Percentiles rank a stretch among this genome's conserved stretches.
These are phyloP conservation scores for Philereme transversata DNA, from an alignment of 2,888 invertebrate genomes.

Conservation along the genomic window DNA sequence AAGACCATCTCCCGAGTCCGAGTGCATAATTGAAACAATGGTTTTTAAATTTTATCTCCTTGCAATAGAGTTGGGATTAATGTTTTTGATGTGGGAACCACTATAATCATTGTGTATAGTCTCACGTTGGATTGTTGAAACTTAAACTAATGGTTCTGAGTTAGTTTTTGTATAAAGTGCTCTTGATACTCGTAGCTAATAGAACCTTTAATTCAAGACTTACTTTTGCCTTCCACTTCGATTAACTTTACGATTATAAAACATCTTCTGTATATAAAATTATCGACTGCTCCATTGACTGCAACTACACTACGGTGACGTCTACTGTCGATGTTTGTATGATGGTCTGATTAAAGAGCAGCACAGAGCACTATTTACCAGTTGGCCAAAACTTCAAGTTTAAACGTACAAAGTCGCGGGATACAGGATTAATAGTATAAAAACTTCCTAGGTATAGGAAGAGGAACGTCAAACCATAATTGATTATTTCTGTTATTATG, in stretches of 20 bases:
- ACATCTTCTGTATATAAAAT: too few relatives aligned
- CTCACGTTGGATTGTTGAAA: slow-evolving; percentile 9
- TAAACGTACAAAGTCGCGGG: too few relatives aligned
- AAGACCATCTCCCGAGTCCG: not conserved
- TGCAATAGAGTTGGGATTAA: slow-evolving; percentile 13
- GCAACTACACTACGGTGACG: too few relatives aligned
- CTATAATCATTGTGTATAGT: slow-evolving; percentile 13
- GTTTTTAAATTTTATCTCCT: slow-evolving; percentile 9
- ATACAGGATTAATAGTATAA: too few relatives aligned
- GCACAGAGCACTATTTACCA: too few relatives aligned
- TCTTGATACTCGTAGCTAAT: slow-evolving; percentile 1
- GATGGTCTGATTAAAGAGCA: too few relatives aligned
- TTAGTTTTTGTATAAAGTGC: slow-evolving; percentile 6
- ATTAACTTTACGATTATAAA: not conserved
- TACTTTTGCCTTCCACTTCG: not conserved
- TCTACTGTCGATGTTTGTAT: too few relatives aligned
- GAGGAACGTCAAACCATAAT: too few relatives aligned
- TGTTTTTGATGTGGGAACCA: not conserved
- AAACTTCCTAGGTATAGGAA: too few relatives aligned
- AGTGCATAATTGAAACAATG: slow-evolving; percentile 1
- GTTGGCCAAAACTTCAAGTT: too few relatives aligned
- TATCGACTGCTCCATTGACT: too few relatives aligned
- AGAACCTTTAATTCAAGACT: not conserved
- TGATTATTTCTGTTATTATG: too few relatives aligned
- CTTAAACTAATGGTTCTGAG: slow-evolving; percentile 14